phyloP scores from a whole-genome alignment of 2,888 invertebrate genomes.

The Tipula vernalis region DNA sequence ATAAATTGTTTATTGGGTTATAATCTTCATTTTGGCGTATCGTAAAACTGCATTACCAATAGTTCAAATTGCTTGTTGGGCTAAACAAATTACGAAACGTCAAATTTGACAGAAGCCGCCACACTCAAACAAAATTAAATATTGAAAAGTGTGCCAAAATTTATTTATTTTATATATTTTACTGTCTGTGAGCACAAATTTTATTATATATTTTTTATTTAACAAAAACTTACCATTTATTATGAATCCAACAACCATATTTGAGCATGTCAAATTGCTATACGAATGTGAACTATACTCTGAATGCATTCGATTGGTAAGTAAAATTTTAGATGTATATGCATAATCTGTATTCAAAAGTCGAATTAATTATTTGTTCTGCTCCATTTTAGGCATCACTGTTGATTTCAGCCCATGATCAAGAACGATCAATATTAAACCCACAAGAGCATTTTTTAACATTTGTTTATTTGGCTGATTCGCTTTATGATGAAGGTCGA shows the following conservation, averaged over 20 bases:
- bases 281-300: conserved; percentile 59
- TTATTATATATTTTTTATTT: not conserved
- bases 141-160: not conserved
- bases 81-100: not conserved
- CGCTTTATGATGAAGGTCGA: conserved; percentile 51
- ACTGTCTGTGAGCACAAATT: not conserved
- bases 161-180: not conserved
- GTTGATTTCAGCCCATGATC: conserved; percentile 49
- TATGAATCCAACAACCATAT: conserved; percentile 28
- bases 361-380: not conserved
- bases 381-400: conserved; percentile 46
- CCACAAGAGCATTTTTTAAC: conserved; percentile 54
- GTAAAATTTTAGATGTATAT: conserved; percentile 19
- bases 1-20: no score
- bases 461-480: conserved; percentile 55
- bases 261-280: conserved; percentile 54
- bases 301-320: conserved; percentile 57
- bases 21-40: no score
- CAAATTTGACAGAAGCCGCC: not conserved
- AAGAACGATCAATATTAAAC: conserved; percentile 37
- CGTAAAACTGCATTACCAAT: not conserved
- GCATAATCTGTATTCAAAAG: conserved; percentile 10
- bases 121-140: not conserved
- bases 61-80: not conserved
- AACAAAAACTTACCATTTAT: not conserved